Conservation (phyloP, 2,113 vertebrate species). For the Oxyruncus cristatus region DNA sequence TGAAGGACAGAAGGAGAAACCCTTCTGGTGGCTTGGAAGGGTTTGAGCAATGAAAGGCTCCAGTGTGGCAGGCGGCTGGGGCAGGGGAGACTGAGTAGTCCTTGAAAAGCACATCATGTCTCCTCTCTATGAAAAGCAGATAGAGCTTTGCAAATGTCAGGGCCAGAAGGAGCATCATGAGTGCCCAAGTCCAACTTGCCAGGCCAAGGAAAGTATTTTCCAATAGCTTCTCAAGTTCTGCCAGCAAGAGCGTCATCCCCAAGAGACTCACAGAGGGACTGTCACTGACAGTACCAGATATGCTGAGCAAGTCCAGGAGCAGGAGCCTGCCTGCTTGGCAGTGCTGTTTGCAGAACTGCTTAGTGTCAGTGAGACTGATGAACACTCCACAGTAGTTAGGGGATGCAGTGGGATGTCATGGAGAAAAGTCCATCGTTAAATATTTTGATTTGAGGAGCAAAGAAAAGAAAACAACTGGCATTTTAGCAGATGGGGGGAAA, state of each 20-base stretch:
- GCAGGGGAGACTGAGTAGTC: not conserved
- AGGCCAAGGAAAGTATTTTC: not conserved
- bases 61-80: not conserved
- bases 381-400: not conserved
- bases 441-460: slow-evolving; percentile 45
- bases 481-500: not conserved
- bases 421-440: slow-evolving; percentile 40
- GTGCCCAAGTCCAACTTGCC: not conserved
- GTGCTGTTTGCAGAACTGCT: slow-evolving; percentile 22
- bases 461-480: slow-evolving; percentile 47
- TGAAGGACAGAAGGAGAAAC: not conserved
- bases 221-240: not conserved
- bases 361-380: not conserved
- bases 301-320: not conserved
- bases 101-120: not conserved
- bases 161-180: not conserved
- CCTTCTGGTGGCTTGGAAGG: not conserved
- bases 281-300: not conserved
- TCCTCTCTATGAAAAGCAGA: not conserved
- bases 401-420: slow-evolving; percentile 4
- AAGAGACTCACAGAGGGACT: not conserved
- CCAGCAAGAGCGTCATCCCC: not conserved
- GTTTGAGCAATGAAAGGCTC: not conserved
- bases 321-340: not conserved
- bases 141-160: not conserved